Conservation (phyloP, 2,113 vertebrate genomes). For the Arizona elegans region DNA sequence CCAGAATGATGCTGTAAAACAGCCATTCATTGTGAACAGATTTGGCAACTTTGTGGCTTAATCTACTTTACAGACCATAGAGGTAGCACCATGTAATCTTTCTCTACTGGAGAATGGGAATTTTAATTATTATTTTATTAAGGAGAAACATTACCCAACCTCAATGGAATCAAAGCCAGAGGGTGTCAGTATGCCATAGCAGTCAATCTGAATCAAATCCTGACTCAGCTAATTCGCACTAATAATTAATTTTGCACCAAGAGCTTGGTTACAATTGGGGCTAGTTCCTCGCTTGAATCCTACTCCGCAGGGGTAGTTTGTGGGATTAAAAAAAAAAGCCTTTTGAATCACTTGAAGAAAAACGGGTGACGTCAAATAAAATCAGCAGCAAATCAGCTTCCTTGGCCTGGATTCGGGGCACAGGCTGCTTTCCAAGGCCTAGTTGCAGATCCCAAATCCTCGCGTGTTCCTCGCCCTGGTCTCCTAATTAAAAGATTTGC, state of each 20-base stretch:
- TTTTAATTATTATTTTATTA: not conserved
- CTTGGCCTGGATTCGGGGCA: not conserved
- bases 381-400: not conserved
- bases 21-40: not conserved
- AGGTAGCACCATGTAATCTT: not conserved
- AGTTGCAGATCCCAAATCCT: not conserved
- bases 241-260: not conserved
- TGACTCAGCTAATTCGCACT: not conserved
- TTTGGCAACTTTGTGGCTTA: not conserved
- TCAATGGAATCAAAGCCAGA: not conserved
- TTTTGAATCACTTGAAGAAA: not conserved
- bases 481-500: not conserved
- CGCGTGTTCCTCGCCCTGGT: not conserved
- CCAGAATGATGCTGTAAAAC: not conserved
- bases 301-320: not conserved
- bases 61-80: not conserved
- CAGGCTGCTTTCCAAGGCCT: not conserved
- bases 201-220: not conserved
- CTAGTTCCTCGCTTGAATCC: not conserved
- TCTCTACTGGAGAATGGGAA: not conserved
- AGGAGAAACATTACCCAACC: not conserved
- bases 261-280: not conserved
- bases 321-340: not conserved
- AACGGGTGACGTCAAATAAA: not conserved
- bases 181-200: not conserved